Conservation (phyloP, 1,140 invertebrate genomes). For the Potamilus streckersoni region DNA sequence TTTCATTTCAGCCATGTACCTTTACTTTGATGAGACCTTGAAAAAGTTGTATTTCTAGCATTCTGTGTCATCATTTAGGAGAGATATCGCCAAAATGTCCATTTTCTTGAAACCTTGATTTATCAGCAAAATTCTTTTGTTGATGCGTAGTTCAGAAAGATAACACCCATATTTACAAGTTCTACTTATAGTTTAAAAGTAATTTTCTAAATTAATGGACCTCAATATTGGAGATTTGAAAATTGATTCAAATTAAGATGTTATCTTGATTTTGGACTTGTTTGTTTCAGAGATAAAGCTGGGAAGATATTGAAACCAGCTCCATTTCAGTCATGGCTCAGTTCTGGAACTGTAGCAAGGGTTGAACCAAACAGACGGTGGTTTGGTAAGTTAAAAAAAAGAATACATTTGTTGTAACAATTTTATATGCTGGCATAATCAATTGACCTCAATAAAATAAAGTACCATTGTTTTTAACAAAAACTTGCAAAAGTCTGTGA, state of each 20-base stretch:
- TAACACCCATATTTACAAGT: background rate
- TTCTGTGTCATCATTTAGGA: no score
- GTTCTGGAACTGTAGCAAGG: constrained; percentile 91
- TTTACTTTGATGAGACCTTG: no score
- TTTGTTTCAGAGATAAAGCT: constrained; percentile 75
- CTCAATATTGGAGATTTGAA: background rate
- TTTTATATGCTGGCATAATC: background rate
- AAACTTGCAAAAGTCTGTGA: no score
- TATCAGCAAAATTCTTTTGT: no score
- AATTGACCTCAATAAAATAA: background rate
- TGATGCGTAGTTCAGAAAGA: background rate
- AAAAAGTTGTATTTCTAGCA: no score
- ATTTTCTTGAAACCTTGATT: no score
- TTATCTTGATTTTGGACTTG: constrained; percentile 4
- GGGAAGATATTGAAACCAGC: constrained; percentile 96
- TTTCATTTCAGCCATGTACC: no score
- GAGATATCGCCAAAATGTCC: no score
- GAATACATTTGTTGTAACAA: background rate
- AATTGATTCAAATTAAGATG: background rate
- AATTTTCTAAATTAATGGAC: background rate
- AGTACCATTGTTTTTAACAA: background rate
- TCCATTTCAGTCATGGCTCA: constrained; percentile 90
- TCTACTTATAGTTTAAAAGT: background rate
- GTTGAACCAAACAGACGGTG: constrained; percentile 98
- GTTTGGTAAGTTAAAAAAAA: constrained; percentile 84